Percentiles rank a stretch among this genome's conserved stretches.
phyloP scores from a whole-genome alignment of 2,797 vertebrate genomes.

The Chiroxiphia lanceolata region DNA sequence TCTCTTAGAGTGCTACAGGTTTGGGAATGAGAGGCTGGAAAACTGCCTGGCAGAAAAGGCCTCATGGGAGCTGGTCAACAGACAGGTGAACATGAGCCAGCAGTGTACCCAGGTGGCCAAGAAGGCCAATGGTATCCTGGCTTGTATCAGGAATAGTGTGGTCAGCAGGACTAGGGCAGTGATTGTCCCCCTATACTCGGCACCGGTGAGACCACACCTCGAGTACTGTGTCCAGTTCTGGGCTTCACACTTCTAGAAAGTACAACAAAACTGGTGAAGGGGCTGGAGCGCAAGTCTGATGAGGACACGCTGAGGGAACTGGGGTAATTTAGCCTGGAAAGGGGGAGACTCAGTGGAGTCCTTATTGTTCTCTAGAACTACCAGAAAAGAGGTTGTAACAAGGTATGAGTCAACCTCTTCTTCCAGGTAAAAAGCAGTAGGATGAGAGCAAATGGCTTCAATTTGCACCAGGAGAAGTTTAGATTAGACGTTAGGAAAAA shows the following conservation, averaged over 20 bases:
- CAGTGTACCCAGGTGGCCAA: rapidly evolving
- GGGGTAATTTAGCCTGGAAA: rapidly evolving
- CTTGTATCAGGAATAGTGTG: neutral
- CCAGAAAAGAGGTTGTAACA: neutral
- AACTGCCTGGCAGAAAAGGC: neutral
- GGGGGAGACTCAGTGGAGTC: neutral
- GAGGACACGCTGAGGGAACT: neutral
- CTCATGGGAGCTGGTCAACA: rapidly evolving
- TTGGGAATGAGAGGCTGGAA: neutral
- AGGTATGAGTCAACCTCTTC: neutral
- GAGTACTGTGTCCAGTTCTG: neutral
- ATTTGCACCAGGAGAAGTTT: neutral
- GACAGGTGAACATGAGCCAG: neutral
- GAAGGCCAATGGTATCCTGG: neutral
- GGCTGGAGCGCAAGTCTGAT: neutral
- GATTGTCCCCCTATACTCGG: rapidly evolving
- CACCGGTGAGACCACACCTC: neutral
- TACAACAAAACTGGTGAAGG: rapidly evolving
- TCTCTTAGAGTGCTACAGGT: neutral
- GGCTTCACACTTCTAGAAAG: rapidly evolving
- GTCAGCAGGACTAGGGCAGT: neutral
- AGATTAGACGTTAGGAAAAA: neutral
- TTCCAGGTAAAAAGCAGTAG: neutral
- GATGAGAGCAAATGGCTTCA: neutral
- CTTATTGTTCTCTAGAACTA: neutral